Conservation (phyloP, 30 jellyfish, hydroid and myxozoan genomes). For the Pseudorhiza aurosa region DNA sequence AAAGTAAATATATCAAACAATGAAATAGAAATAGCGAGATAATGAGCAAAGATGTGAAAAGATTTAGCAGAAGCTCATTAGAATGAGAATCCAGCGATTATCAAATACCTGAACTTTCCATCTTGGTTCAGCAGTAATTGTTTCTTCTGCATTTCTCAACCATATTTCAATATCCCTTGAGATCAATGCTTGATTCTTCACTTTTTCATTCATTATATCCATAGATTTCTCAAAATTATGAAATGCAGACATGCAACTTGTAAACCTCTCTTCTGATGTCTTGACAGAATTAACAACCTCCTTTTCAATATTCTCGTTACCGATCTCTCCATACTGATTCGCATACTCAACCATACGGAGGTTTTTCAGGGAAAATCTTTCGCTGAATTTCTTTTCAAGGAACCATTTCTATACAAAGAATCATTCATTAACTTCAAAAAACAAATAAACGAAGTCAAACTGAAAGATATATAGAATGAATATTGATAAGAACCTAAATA, state of each 20-base stretch:
- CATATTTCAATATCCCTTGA: constrained; percentile 37
- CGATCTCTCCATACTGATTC: constrained; percentile 6
- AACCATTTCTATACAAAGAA: constrained; percentile 72
- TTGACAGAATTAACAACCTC: constrained; percentile 23
- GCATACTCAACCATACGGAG: constrained; percentile 36
- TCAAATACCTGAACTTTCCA: constrained; percentile 77
- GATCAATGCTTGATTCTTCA: constrained; percentile 5
- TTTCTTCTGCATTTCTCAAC: constrained; percentile 68
- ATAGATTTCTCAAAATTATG: constrained; percentile 12
- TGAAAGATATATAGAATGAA: background rate
- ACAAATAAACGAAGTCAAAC: no score
- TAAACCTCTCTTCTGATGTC: constrained; percentile 8
- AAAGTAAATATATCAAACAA: background rate
- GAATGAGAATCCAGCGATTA: no score
- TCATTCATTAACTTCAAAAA: no score
- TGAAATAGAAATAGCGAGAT: no score
- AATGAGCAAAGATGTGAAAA: no score
- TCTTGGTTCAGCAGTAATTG: constrained; percentile 47
- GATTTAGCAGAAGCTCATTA: no score
- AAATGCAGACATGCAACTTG: constrained; percentile 31
- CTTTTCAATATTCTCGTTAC: background rate
- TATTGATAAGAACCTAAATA: background rate
- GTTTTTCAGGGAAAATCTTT: constrained; percentile 49
- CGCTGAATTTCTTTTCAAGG: constrained; percentile 58
- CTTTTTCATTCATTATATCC: background rate